Conservation (phyloP, 2,888 invertebrate species). For the Phengaris alcon region DNA sequence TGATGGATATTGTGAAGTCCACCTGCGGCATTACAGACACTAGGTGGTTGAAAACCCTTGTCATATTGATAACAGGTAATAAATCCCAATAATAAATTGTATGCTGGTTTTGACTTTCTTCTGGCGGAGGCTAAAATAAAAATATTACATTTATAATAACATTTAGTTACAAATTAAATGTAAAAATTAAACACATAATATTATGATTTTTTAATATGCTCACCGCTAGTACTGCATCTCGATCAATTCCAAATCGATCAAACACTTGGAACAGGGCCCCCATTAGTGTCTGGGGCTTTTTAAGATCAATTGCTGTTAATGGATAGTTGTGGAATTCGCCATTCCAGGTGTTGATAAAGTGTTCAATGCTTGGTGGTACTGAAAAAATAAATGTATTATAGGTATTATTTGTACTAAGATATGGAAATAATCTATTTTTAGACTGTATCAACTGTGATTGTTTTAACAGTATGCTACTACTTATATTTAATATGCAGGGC, state of each 20-base stretch:
- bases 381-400: constrained; percentile 28
- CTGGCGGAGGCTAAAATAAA: constrained; percentile 52
- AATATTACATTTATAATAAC: not conserved
- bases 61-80: constrained; percentile 63
- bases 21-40: constrained; percentile 50
- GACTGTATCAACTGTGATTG: no score
- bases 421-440: not conserved
- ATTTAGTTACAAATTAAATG: not conserved
- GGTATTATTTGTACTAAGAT: not conserved
- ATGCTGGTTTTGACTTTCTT: constrained; percentile 57
- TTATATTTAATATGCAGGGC: no score
- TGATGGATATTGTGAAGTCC: constrained; percentile 46
- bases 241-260: constrained; percentile 59
- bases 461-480: no score
- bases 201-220: constrained; percentile 34
- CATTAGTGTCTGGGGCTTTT: constrained; percentile 60
- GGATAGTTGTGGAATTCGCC: constrained; percentile 52
- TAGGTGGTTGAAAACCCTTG: constrained; percentile 57
- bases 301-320: constrained; percentile 54
- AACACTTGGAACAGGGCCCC: constrained; percentile 58
- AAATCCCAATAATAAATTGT: constrained; percentile 63
- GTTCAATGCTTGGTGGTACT: constrained; percentile 45
- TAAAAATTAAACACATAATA: not conserved
- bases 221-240: constrained; percentile 56
- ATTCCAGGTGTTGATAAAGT: constrained; percentile 60